Conservation (phyloP, 2,113 vertebrate species). For the Macquaria ambigua region DNA sequence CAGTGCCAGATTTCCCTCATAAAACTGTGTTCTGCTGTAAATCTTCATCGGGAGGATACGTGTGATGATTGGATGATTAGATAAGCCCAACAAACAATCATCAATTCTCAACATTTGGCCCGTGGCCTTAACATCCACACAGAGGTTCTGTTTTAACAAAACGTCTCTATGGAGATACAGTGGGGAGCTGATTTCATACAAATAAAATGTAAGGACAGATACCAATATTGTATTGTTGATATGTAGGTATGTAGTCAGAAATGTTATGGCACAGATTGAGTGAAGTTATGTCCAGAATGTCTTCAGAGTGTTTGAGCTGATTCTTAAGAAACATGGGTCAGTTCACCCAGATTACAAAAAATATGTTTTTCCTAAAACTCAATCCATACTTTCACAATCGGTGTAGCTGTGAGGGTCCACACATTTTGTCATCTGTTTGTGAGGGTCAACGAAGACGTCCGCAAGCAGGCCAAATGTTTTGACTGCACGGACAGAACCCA, state of each 20-base stretch:
- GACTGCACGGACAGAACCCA: neutral
- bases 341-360: neutral
- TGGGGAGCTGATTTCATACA: neutral
- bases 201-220: neutral
- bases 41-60: neutral
- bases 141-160: neutral
- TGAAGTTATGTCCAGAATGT: neutral
- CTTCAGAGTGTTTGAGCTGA: too few relatives aligned
- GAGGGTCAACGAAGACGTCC: neutral
- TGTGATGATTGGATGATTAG: constrained; percentile 40
- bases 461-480: too few relatives aligned
- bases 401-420: neutral
- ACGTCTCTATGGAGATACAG: neutral
- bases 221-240: neutral
- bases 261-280: neutral
- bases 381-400: neutral
- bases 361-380: neutral
- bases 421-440: neutral
- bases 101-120: constrained; percentile 26
- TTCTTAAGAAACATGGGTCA: too few relatives aligned
- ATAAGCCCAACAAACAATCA: constrained; percentile 14
- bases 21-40: constrained; percentile 12
- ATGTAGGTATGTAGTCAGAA: neutral
- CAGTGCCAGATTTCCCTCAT: neutral
- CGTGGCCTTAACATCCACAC: neutral